Conservation (phyloP, 1,140 invertebrate genomes). For the Pseudomyrmex flavicornis region DNA sequence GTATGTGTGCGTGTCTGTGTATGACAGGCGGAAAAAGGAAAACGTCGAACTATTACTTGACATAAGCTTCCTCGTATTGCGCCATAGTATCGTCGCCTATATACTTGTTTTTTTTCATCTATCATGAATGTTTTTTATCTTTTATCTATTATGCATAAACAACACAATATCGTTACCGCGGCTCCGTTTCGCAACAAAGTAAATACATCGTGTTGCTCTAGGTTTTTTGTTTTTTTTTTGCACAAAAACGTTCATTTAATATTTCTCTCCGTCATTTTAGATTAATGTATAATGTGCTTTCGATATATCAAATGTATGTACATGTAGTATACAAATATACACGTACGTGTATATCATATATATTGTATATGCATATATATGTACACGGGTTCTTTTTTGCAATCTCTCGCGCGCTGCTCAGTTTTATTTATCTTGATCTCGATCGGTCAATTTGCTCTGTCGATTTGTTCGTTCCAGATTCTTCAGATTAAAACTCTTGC, state of each 20-base stretch:
- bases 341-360: slow-evolving; percentile 32
- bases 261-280: background rate
- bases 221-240: background rate
- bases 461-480: slow-evolving; percentile 26
- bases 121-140: slow-evolving; percentile 12
- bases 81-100: slow-evolving; percentile 53
- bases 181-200: background rate
- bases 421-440: slow-evolving; percentile 3
- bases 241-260: background rate
- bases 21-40: slow-evolving; percentile 66
- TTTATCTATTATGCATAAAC: slow-evolving; percentile 37
- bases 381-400: slow-evolving; percentile 21
- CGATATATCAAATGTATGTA: slow-evolving; percentile 53
- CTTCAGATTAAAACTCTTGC: slow-evolving; percentile 14
- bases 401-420: slow-evolving; percentile 15
- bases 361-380: slow-evolving; percentile 42
- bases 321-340: slow-evolving; percentile 54
- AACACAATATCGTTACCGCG: background rate
- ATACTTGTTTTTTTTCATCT: slow-evolving; percentile 9
- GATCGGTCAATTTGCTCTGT: slow-evolving; percentile 18
- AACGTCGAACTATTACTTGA: slow-evolving; percentile 58
- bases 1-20: too few species aligned
- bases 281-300: background rate
- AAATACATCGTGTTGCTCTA: slow-evolving; percentile 1
- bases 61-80: slow-evolving; percentile 61